Conservation (phyloP, 2,113 vertebrate genomes). For the Oriolus oriolus region DNA sequence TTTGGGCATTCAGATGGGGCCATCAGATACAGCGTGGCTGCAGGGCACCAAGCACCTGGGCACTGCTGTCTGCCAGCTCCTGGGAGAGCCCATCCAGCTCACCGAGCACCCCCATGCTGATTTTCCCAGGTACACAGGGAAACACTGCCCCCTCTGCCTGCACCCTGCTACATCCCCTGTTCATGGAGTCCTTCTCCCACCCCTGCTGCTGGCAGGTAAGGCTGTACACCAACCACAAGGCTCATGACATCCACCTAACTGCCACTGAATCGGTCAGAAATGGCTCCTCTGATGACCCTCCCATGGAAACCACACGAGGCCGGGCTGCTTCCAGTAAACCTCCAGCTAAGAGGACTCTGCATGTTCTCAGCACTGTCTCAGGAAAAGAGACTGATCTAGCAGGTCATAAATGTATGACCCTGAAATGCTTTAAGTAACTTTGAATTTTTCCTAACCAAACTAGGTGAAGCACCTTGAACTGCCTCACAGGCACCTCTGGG, state of each 20-base stretch:
- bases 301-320: rapidly evolving
- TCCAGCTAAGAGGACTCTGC: neutral
- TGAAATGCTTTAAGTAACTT: neutral
- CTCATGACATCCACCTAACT: neutral
- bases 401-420: neutral
- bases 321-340: neutral
- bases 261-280: neutral
- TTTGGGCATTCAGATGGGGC: rapidly evolving
- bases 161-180: neutral
- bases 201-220: neutral
- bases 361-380: neutral
- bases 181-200: neutral
- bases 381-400: neutral
- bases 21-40: rapidly evolving
- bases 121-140: rapidly evolving
- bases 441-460: neutral
- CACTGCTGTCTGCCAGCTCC: neutral
- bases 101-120: rapidly evolving
- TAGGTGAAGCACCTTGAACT: neutral
- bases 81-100: rapidly evolving
- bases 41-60: rapidly evolving
- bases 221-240: neutral
- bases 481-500: neutral
- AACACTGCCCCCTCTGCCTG: neutral
- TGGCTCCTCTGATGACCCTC: neutral